phyloP scores from a whole-genome alignment of 92 coral and sea anemone species.

The Palythoa caribaeorum region DNA sequence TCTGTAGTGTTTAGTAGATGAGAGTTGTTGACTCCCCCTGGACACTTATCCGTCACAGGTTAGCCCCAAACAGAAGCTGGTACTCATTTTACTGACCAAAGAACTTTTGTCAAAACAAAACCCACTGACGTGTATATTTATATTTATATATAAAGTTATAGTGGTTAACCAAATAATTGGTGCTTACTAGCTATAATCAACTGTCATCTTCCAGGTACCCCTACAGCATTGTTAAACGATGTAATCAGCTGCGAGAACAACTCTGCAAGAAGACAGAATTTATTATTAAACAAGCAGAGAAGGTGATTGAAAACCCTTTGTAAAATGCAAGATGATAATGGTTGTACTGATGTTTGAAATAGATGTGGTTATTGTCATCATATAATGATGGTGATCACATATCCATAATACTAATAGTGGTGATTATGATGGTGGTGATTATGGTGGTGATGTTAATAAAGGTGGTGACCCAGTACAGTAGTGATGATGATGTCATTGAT shows the following conservation, averaged over 20 bases:
- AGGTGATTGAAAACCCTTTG: constrained; percentile 16
- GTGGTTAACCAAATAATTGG: too few relatives aligned
- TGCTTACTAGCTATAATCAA: neutral
- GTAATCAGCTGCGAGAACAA: constrained; percentile 37
- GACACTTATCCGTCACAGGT: too few relatives aligned
- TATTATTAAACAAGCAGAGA: constrained; percentile 25
- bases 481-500: neutral
- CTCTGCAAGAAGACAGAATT: constrained; percentile 20
- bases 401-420: neutral
- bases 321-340: neutral
- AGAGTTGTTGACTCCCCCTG: too few relatives aligned
- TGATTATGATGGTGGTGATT: neutral
- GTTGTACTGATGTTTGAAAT: neutral
- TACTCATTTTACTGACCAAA: too few relatives aligned
- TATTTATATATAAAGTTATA: too few relatives aligned
- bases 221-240: constrained; percentile 31
- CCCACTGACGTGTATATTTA: too few relatives aligned
- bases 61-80: too few relatives aligned
- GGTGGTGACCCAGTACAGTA: neutral
- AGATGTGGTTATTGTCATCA: neutral
- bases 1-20: too few relatives aligned
- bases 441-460: neutral
- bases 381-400: neutral
- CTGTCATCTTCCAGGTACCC: constrained; percentile 12
- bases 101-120: too few relatives aligned